Evolutionary conservation across 2,888 invertebrate genomes (phyloP), one percentile per base, ranked within the genome.

Genomic region (Aelia acuminata): DNA sequence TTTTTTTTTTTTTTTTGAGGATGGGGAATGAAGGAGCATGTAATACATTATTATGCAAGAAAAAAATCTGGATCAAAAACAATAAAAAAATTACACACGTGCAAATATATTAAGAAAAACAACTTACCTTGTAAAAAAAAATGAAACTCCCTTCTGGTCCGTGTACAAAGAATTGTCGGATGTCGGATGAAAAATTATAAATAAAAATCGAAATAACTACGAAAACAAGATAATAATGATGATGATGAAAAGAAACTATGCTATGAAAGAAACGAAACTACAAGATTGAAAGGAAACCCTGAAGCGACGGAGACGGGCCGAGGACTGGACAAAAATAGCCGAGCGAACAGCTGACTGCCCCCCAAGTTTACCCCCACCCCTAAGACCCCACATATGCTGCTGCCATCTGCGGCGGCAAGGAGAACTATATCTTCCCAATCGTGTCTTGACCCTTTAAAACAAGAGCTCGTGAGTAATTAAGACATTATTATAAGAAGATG

Each of bases 241-340:
- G n/a, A n/a, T n/a, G n/a, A n/a, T n/a, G n/a, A n/a, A n/a, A n/a
- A n/a, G 18, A 70, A 70, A 35, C 35, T 70, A 70, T 18, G 18
- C 63, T 70, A 70, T 18, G 15, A 70, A 70, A 70, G 26, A 18
- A 70, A n/a, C n/a, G n/a, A n/a, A 70, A 57, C 31, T 15, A n/a
- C 31, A 35, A 18, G 26, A 31, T 0, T 13, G 20, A 7, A n/a
- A n/a, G n/a, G n/a, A n/a, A n/a, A n/a, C n/a, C n/a, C 3, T 26
- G 63, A 35, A 31, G 26, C 18, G 8, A 70, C 31, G 8, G 20
- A 70, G 31, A 35, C 31, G 5, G 20, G 35, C 15, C 13, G 18
- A 70, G 35, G 63, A 70, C 63, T 70, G 63, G 35, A 35, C 35
- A 20, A 70, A 70, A 35, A 70, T 70, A 70, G 63, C 63, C 63